Evolutionary conservation across 2,888 invertebrate species (phyloP).

Genomic region (Limnephilus auricula): DNA sequence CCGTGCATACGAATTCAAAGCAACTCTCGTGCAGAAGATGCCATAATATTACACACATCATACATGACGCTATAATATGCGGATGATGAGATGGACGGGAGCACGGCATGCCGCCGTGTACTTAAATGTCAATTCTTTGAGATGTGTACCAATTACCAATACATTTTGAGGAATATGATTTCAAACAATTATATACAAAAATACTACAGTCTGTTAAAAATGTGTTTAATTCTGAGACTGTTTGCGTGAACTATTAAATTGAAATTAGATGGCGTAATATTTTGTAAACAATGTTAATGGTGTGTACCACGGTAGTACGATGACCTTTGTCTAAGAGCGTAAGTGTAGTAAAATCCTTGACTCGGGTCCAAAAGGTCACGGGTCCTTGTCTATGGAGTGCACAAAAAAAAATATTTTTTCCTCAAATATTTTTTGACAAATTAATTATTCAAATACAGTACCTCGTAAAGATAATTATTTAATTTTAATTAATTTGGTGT

Average conservation of each 20-base stretch:
- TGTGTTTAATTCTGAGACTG: background rate
- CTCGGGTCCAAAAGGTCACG: background rate
- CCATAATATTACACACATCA: background rate
- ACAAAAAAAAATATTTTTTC: too few species aligned
- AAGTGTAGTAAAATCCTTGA: background rate
- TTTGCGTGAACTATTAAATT: background rate
- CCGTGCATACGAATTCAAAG: background rate
- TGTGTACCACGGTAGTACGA: too few species aligned
- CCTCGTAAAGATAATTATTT: background rate
- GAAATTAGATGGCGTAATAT: too few species aligned
- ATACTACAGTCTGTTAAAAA: background rate
- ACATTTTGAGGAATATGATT: background rate
- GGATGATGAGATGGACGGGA: background rate
- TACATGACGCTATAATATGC: background rate
- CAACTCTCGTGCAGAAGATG: slow-evolving; percentile 6
- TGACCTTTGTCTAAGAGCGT: too few species aligned
- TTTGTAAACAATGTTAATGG: too few species aligned
- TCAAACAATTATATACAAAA: background rate
- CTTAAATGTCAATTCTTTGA: background rate
- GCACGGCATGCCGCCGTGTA: background rate
- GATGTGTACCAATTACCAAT: background rate
- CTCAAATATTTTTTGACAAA: too few species aligned
- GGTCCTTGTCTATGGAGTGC: too few species aligned
- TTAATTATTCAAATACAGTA: background rate
- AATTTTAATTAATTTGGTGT: too few species aligned